A percentile compares a stretch with the other conserved stretches of the same genome.
Evolutionary conservation across 37 sponge, comb jelly and placozoan species (phyloP).

Genomic region (Eunapius fragilis): DNA sequence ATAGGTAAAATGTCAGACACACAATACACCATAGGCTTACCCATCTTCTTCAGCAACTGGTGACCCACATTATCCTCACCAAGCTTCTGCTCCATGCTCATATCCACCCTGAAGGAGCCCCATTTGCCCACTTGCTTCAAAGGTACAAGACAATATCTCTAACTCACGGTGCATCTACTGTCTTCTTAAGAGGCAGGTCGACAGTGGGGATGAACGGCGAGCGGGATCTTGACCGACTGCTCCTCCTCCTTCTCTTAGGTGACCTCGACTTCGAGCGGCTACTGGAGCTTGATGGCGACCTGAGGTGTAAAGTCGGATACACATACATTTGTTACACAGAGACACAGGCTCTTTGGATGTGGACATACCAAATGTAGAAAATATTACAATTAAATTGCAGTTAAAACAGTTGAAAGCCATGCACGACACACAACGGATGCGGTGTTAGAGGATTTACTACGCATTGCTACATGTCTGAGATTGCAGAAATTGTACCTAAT

Average conservation of each 20-base stretch:
- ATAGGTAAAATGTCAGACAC: no score
- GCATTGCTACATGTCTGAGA: no score
- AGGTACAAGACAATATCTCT: no score
- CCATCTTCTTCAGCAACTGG: constrained; percentile 87
- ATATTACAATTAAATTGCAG: no score
- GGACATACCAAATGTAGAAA: no score
- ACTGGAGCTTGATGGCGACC: constrained; percentile 48
- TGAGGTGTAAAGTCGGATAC: background rate
- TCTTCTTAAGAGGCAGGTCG: background rate
- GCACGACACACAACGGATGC: no score
- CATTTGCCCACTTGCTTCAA: no score
- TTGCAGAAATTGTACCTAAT: no score
- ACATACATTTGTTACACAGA: no score
- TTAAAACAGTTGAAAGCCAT: no score
- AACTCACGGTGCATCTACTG: background rate
- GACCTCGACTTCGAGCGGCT: constrained; percentile 69
- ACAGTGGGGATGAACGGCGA: constrained; percentile 74
- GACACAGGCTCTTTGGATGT: no score
- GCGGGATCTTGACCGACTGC: constrained; percentile 31
- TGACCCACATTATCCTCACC: constrained; percentile 82
- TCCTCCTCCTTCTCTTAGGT: constrained; percentile 24
- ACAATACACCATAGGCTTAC: constrained; percentile 31
- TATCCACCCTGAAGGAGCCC: background rate
- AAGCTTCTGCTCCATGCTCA: constrained; percentile 4
- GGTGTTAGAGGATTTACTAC: no score